A percentile compares a stretch with the other conserved stretches of the same genome.
phyloP scores from a whole-genome alignment of 2,888 invertebrate species.

The Gastracanthus pulcherrimus region DNA sequence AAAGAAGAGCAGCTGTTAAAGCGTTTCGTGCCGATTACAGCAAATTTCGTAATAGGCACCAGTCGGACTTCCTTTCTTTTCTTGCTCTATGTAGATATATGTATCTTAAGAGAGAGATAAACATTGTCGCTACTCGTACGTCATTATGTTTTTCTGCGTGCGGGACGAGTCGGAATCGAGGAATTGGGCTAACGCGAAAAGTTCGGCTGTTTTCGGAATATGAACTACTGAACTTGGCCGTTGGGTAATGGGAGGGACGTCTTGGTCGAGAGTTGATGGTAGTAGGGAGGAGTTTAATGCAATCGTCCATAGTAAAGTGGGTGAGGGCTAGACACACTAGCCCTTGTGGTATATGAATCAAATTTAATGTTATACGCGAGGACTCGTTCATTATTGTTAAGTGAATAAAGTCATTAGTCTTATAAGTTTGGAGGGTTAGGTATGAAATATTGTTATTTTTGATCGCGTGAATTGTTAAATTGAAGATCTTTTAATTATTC shows the following conservation, averaged over 20 bases:
- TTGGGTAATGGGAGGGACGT: not conserved
- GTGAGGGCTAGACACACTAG: not conserved
- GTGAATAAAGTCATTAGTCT: not conserved
- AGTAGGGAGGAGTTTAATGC: not conserved
- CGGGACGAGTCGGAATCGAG: not conserved
- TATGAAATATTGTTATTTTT: not conserved
- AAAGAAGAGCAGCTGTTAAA: not conserved
- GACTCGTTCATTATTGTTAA: not conserved
- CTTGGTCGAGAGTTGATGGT: not conserved
- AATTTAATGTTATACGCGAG: not conserved
- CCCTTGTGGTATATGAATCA: not conserved
- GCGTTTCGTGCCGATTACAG: not conserved
- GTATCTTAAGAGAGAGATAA: too few relatives aligned
- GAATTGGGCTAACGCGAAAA: constrained; percentile 27
- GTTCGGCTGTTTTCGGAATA: not conserved
- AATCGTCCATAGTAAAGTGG: too few relatives aligned
- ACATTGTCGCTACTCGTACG: not conserved
- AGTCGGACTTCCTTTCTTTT: not conserved
- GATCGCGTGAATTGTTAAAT: not conserved
- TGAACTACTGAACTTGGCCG: not conserved
- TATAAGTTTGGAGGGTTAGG: not conserved
- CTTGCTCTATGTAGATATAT: not conserved
- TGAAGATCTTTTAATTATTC: too few relatives aligned
- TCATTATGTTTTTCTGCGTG: not conserved
- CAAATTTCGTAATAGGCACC: not conserved